These are phyloP conservation scores for Leuciscus idus DNA, from an alignment of 2,113 vertebrate species.

Conservation along the genomic window DNA sequence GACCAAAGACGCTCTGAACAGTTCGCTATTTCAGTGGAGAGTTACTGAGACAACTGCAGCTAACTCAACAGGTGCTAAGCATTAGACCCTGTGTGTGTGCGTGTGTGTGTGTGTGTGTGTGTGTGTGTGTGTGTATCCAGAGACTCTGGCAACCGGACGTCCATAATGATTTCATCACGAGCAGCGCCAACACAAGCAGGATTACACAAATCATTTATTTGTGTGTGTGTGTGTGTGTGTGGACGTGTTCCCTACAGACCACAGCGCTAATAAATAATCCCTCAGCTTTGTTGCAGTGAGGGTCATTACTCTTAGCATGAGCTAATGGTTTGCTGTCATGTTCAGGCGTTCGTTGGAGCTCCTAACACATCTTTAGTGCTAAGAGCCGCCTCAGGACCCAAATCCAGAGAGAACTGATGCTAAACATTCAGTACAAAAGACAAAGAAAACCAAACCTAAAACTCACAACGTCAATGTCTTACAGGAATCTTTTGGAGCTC, in stretches of 20 bases:
- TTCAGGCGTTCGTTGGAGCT: constrained; percentile 43
- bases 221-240: constrained; percentile 22
- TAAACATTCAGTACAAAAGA: neutral
- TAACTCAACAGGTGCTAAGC: constrained; percentile 61
- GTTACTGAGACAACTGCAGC: constrained; percentile 43
- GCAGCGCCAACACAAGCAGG: constrained; percentile 56
- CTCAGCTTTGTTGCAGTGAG: constrained; percentile 43
- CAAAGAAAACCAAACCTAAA: constrained; percentile 19
- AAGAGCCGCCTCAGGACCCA: constrained; percentile 29
- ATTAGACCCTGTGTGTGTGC: constrained; percentile 31
- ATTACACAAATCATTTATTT: constrained; percentile 50
- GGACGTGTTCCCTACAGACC: constrained; percentile 35
- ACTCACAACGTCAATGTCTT: neutral
- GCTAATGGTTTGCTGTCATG: constrained; percentile 52
- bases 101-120: constrained; percentile 23
- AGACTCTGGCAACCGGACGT: constrained; percentile 60
- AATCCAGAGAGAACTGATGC: neutral
- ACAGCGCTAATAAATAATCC: constrained; percentile 55
- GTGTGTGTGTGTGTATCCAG: constrained; percentile 46
- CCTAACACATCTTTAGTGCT: constrained; percentile 55
- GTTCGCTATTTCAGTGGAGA: neutral
- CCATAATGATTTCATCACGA: constrained; percentile 59
- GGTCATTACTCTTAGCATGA: constrained; percentile 56
- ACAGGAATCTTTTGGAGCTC: neutral
- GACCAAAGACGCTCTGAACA: neutral